Base-by-base conservation (phyloP, 2,797 vertebrate species). In the Nyctibius grandis region DNA sequence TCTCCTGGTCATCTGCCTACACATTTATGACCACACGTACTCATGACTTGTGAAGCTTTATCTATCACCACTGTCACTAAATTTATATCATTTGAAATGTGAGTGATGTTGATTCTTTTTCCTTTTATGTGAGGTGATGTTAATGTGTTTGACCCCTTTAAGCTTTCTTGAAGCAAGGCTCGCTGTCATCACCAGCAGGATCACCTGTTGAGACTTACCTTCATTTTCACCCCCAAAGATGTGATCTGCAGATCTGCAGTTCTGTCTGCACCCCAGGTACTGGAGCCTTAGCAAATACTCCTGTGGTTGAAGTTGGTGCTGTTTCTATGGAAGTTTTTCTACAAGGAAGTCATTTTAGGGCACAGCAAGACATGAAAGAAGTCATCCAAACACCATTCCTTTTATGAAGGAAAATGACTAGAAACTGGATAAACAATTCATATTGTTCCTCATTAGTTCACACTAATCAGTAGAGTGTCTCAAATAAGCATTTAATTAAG, bases 401-500 rank as follows among this genome's bases (percentile, higher is more conserved):
- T 89, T 91, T 86, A 33, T 69, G 68, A 88, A 88, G 72, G 87
- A 86, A 89, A 86, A 67, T 57, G 86, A 85, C 68, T 84, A 74
- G 78, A 84, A 93, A 87, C 68, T 92, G 73, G 77, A 83, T 96
- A 96, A 96, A 96, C 88, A 96, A 91, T 95, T 94, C 91, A 86
- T 93, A 96, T 93, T 93, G 89, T 89, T 96, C 86, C 84, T 94
- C 63, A 89, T 95, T 95, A 95, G 92, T 86, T 96, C 84, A 73
- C 86, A 93, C 91, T 95, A 94, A 95, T 96, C 89, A 94, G 69
- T 65, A 93, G 73, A 95, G 78, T 91, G 88, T 89, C 91, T 96
- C 92, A 90, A 91, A 93, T 94, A 96, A 94, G 96, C 86, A 89
- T 96, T 96, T 96, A 97, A 97, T 97, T 96, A 96, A 95, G 93